These are phyloP conservation scores for Gonioctena quinquepunctata DNA, from an alignment of 1,140 invertebrate species.

Conservation along the genomic window DNA sequence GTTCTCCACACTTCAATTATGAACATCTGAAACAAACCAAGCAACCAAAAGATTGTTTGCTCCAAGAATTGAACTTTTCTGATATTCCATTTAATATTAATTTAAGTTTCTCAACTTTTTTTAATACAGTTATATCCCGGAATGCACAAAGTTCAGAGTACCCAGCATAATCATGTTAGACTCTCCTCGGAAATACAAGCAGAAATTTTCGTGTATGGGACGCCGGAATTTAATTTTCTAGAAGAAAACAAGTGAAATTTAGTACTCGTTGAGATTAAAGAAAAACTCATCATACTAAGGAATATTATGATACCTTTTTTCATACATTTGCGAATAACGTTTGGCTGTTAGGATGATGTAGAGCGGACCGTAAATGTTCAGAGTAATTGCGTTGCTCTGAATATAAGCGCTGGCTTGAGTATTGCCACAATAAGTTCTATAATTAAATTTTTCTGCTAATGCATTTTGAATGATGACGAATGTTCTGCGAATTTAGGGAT, in stretches of 20 bases:
- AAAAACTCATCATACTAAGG: constrained; percentile 47
- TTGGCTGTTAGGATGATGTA: constrained; percentile 29
- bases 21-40: background rate
- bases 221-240: constrained; percentile 47
- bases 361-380: constrained; percentile 27
- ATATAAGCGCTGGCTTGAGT: constrained; percentile 9
- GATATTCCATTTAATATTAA: constrained; percentile 17
- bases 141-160: constrained; percentile 29
- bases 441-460: constrained; percentile 19
- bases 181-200: constrained; percentile 26
- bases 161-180: constrained; percentile 20
- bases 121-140: constrained; percentile 2
- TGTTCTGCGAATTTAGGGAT: background rate
- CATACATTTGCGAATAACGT: constrained; percentile 42
- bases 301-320: constrained; percentile 46
- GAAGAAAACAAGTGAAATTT: constrained; percentile 45
- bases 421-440: constrained; percentile 1
- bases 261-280: constrained; percentile 47
- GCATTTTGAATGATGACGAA: constrained; percentile 3
- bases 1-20: too few relatives aligned
- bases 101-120: constrained; percentile 24
- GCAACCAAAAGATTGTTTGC: background rate
- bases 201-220: constrained; percentile 32
- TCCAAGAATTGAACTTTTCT: background rate
- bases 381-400: constrained; percentile 20